phyloP scores from a whole-genome alignment of 2,888 invertebrate genomes.

The Lymantria dispar region DNA sequence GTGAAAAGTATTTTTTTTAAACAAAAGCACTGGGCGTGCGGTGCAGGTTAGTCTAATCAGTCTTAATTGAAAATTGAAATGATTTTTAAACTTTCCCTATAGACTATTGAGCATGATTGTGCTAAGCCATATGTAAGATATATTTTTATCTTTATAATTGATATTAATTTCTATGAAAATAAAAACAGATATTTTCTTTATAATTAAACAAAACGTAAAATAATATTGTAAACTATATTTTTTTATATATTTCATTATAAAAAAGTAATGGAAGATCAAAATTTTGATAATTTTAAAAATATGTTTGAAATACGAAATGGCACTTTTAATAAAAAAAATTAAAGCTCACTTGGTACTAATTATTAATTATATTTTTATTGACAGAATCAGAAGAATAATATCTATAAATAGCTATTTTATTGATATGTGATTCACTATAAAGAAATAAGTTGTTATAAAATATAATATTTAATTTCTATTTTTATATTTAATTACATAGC shows the following conservation, averaged over 20 bases:
- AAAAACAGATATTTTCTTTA: too few relatives aligned
- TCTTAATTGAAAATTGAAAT: slow-evolving; percentile 69
- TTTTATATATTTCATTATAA: slow-evolving; percentile 19
- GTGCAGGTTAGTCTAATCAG: slow-evolving; percentile 72
- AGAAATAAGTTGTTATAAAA: slow-evolving; percentile 2
- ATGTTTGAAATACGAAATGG: slow-evolving; percentile 55
- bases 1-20: too few relatives aligned
- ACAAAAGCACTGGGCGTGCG: slow-evolving; percentile 14
- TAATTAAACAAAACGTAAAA: too few relatives aligned
- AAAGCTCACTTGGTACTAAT: slow-evolving; percentile 39
- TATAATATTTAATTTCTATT: neutral
- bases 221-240: too few relatives aligned
- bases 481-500: too few relatives aligned
- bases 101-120: slow-evolving; percentile 54
- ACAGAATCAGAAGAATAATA: neutral
- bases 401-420: neutral
- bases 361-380: slow-evolving; percentile 14
- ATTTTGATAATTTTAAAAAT: slow-evolving; percentile 25
- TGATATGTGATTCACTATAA: slow-evolving; percentile 30
- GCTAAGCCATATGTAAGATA: slow-evolving; percentile 41
- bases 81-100: slow-evolving; percentile 28
- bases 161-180: too few relatives aligned
- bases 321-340: slow-evolving; percentile 48
- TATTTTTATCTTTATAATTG: neutral
- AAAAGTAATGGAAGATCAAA: slow-evolving; percentile 43